Percentiles rank a stretch among this genome's conserved stretches.
Evolutionary conservation across 2,888 invertebrate species (phyloP).

Genomic region (Mantis religiosa): DNA sequence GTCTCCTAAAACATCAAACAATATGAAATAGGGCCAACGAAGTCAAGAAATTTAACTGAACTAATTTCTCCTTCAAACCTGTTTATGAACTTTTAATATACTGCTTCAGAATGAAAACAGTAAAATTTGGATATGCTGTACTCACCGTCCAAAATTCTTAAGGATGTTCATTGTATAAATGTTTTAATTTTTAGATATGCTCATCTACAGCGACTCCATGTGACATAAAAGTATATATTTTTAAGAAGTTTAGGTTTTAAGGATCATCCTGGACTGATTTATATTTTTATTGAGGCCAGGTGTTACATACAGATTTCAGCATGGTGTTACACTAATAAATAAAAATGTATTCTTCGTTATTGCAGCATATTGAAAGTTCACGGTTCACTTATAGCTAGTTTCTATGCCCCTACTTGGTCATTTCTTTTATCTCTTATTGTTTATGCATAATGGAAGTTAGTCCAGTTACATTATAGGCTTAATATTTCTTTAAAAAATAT

Average conservation of each 20-base stretch:
- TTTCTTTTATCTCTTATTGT: neutral
- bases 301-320: neutral
- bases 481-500: neutral
- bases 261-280: neutral
- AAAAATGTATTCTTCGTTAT: neutral
- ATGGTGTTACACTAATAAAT: neutral
- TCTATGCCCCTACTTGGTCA: neutral
- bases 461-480: neutral
- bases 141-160: neutral
- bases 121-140: neutral
- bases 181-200: neutral
- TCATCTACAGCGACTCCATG: neutral
- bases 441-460: neutral
- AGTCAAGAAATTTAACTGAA: too few relatives aligned
- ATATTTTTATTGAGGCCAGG: neutral
- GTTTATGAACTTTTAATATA: neutral
- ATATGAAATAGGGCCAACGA: too few relatives aligned
- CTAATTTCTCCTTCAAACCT: neutral
- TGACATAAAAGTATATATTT: neutral
- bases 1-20: too few relatives aligned
- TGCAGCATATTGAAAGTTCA: neutral
- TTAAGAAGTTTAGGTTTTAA: neutral
- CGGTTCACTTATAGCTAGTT: neutral
- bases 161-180: neutral
- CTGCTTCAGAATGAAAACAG: neutral